These are phyloP conservation scores for Smithornis capensis DNA, from an alignment of 2,113 vertebrate species.

Conservation along the genomic window DNA sequence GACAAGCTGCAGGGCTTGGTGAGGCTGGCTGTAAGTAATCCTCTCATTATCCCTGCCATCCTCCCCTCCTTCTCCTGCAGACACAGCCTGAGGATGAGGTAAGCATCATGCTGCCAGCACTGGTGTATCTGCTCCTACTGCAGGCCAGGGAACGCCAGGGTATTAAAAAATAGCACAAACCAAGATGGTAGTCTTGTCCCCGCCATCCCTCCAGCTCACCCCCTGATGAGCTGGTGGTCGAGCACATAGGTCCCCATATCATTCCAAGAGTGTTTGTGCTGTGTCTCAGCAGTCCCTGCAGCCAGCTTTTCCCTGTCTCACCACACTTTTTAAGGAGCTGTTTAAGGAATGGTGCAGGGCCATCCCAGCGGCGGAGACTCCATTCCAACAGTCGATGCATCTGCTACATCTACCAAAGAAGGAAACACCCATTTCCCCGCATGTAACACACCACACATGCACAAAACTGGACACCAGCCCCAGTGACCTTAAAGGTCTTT, in stretches of 20 bases:
- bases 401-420: neutral
- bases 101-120: neutral
- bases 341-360: accelerated
- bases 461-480: neutral
- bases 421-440: neutral
- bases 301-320: neutral
- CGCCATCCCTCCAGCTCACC: accelerated
- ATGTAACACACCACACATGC: neutral
- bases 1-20: neutral
- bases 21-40: constrained; percentile 29
- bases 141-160: accelerated
- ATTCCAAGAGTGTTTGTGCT: no score
- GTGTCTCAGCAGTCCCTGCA: neutral
- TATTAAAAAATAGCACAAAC: neutral
- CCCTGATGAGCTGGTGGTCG: accelerated
- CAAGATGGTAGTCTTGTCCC: neutral
- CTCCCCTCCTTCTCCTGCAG: neutral
- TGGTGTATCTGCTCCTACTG: neutral
- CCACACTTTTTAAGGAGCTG: no score
- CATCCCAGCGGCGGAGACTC: neutral
- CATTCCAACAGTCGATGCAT: neutral
- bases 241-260: neutral
- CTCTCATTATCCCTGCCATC: neutral
- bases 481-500: neutral
- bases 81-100: neutral